Base-by-base conservation (phyloP, 2,888 invertebrate species). In the Auanema sp. region DNA sequence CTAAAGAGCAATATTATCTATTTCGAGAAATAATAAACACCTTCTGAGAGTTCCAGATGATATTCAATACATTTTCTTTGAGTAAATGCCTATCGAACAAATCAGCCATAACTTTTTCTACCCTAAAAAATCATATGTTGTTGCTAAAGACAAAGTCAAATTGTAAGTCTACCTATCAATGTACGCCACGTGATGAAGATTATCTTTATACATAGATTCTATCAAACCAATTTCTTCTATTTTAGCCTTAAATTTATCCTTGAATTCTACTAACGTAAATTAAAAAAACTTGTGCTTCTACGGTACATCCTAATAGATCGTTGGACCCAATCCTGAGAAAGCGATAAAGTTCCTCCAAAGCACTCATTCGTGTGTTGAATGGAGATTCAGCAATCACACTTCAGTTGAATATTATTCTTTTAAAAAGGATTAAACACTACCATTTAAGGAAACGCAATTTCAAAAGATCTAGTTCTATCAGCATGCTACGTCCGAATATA, bases 131-230 rank as follows among this genome's bases (percentile, higher is more conserved):
- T n/a, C n/a, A n/a, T n/a, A n/a, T n/a, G n/a, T n/a, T n/a, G n/a
- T n/a, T n/a, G n/a, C n/a, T n/a, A n/a, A n/a, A n/a, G n/a, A n/a
- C n/a, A n/a, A n/a, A n/a, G n/a, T n/a, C n/a, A n/a, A n/a, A n/a
- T n/a, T n/a, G n/a, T n/a, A 43, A 18, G 40, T 18, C n/a, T 14
- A 64, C 65, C 65, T 53, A 4, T 68, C 68, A 10, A 64, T 52
- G 25, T 62, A 68, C 23, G 44, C 61, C 10, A 49, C 3, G 23
- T 68, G 65, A 42, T 68, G 68, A 0, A 68, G 58, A 42, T 68
- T 65, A 50, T 68, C 68, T 41, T 56, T 60, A 33, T 51, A 65
- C 51, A 68, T 61, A 4, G 49, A n/a, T 12, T 68, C 65, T 18
- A 68, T 55, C 18, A 62, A 16, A 14, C 50, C 21, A 24, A 42